These are phyloP conservation scores for Colius striatus DNA, from an alignment of 2,113 vertebrate genomes.

Conservation along the genomic window DNA sequence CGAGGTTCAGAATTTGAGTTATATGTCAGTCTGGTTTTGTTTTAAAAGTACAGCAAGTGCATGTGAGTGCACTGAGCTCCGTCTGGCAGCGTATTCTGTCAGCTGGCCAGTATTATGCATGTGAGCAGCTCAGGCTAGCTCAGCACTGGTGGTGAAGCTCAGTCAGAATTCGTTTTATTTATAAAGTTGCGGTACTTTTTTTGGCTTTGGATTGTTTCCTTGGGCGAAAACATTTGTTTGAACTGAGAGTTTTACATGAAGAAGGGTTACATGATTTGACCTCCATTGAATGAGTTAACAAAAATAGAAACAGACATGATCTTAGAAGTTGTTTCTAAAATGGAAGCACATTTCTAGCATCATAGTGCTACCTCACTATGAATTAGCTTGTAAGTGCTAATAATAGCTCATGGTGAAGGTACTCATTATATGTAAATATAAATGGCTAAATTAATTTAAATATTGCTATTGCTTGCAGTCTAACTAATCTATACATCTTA, in stretches of 20 bases:
- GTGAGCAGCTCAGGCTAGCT: not conserved
- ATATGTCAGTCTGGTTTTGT: not conserved
- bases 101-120: not conserved
- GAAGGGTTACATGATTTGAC: not conserved
- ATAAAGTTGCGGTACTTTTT: not conserved
- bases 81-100: rapidly evolving
- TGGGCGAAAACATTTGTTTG: not conserved
- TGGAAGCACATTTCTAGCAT: not conserved
- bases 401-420: not conserved
- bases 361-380: not conserved
- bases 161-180: not conserved
- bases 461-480: not conserved
- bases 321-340: not conserved
- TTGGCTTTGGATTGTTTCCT: not conserved
- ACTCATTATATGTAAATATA: conserved; percentile 13
- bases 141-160: not conserved
- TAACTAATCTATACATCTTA: not conserved
- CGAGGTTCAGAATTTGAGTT: not conserved
- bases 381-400: not conserved
- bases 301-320: not conserved
- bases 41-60: rapidly evolving
- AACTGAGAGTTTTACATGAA: not conserved
- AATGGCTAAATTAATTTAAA: not conserved
- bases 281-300: not conserved
- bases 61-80: not conserved